Evolutionary conservation across 2,113 vertebrate genomes (phyloP).

Genomic region (Craseonycteris thonglongyai): DNA sequence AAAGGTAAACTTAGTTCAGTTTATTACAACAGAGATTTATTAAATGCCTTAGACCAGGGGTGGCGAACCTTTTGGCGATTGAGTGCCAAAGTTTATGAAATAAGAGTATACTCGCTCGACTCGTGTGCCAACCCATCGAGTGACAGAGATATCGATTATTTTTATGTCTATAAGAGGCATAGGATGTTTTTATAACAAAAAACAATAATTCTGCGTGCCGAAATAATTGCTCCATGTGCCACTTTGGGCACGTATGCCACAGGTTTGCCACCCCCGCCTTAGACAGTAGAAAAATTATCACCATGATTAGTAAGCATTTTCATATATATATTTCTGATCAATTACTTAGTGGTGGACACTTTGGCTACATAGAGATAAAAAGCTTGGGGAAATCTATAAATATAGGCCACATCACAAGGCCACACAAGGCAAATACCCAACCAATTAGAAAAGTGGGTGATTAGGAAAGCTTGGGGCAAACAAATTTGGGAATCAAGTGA

Average conservation of each 20-base stretch:
- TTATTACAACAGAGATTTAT: neutral
- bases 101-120: no score
- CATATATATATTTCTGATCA: neutral
- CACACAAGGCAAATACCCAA: neutral
- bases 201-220: no score
- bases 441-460: constrained; percentile 8
- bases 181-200: no score
- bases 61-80: no score
- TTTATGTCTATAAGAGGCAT: no score
- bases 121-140: no score
- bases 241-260: no score
- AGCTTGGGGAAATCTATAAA: neutral
- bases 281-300: neutral
- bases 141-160: no score
- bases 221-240: no score
- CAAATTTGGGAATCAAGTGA: neutral
- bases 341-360: neutral
- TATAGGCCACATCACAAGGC: neutral
- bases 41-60: neutral
- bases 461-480: neutral
- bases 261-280: no score
- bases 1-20: neutral
- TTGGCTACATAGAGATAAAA: neutral
- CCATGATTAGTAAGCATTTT: neutral
- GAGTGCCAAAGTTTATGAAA: no score